Evolutionary conservation across 2,797 vertebrate genomes (phyloP).

Genomic region (Tangara arthus): DNA sequence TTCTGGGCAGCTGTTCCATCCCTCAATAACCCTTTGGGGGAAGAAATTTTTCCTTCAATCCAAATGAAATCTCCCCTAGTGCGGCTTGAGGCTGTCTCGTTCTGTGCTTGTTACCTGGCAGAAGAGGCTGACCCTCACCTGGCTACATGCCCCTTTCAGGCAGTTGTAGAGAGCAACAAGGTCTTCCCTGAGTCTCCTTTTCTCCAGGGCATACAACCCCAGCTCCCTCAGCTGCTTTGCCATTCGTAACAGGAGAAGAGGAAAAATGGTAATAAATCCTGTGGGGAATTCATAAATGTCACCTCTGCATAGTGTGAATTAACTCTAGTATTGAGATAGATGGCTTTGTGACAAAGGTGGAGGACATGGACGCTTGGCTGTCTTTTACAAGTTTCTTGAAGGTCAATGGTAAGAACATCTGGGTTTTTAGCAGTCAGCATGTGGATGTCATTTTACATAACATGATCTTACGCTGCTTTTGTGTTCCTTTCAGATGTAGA

Average conservation of each 20-base stretch:
- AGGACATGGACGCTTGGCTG: background rate
- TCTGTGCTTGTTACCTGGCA: background rate
- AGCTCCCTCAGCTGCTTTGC: background rate
- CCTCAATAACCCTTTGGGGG: accelerated
- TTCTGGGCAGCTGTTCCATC: background rate
- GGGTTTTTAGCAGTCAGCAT: background rate
- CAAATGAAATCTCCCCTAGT: background rate
- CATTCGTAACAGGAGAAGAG: background rate
- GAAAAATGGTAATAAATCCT: background rate
- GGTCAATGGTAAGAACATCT: background rate
- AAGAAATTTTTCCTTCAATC: background rate
- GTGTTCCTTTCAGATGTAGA: background rate
- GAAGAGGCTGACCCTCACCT: background rate
- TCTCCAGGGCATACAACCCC: background rate
- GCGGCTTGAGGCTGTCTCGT: background rate
- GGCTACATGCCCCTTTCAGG: accelerated
- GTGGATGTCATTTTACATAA: background rate
- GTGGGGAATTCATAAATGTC: background rate
- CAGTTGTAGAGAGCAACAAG: accelerated
- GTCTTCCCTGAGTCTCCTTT: background rate
- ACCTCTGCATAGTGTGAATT: background rate
- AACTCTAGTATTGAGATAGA: accelerated
- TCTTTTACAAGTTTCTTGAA: background rate
- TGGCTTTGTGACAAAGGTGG: background rate
- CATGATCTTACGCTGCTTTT: background rate